Evolutionary conservation across 2,797 vertebrate genomes (phyloP).

Genomic region (Ispidina lecontei): DNA sequence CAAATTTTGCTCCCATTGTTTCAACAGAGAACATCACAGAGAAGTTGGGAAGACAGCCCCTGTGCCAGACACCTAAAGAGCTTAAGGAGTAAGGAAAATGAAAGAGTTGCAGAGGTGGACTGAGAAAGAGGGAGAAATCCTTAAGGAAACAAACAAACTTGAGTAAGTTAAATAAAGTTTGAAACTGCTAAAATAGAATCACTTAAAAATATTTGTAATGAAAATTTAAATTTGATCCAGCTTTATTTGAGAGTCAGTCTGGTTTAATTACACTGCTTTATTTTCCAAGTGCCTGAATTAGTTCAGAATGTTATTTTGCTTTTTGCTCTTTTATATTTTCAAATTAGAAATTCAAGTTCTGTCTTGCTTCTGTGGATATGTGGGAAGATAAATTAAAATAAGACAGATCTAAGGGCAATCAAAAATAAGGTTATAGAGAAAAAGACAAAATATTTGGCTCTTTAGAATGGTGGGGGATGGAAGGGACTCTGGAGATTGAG

Average conservation of each 20-base stretch:
- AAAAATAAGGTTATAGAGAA: neutral
- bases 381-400: slow-evolving; percentile 27
- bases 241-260: neutral
- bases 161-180: neutral
- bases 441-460: neutral
- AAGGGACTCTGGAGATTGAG: too few relatives aligned
- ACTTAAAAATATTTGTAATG: neutral
- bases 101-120: neutral
- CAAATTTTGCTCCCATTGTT: neutral
- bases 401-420: neutral
- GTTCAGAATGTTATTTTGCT: neutral
- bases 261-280: neutral
- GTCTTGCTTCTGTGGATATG: neutral
- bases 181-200: neutral
- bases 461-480: neutral
- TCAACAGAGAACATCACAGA: neutral
- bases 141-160: neutral
- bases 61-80: neutral
- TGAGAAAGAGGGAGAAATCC: neutral
- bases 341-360: neutral
- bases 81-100: neutral
- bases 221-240: neutral
- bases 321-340: slow-evolving; percentile 12
- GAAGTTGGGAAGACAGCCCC: neutral
- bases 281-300: neutral